These are phyloP conservation scores for Lycodopsis pacificus DNA, from an alignment of 2,797 vertebrate species.

Conservation along the genomic window DNA sequence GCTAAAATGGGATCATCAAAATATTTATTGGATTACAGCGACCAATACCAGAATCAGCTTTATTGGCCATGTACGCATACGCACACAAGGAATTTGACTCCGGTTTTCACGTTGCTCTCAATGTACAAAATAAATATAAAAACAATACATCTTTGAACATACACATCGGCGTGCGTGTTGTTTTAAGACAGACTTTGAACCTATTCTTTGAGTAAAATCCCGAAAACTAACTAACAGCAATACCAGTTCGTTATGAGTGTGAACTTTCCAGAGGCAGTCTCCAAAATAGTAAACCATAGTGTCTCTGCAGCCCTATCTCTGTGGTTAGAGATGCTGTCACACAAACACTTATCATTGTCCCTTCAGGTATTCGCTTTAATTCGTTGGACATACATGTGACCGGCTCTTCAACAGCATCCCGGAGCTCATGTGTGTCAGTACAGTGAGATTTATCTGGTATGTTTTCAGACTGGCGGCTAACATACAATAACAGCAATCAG, in stretches of 20 bases:
- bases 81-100: too few relatives aligned
- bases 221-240: background rate
- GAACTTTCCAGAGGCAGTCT: background rate
- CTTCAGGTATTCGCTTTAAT: background rate
- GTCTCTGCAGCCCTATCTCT: background rate
- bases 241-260: background rate
- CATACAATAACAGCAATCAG: constrained; percentile 23
- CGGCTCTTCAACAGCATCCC: background rate
- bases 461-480: constrained; percentile 17
- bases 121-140: too few relatives aligned
- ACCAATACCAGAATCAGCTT: background rate
- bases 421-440: background rate
- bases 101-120: too few relatives aligned
- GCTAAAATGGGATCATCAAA: too few relatives aligned
- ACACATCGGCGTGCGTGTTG: background rate
- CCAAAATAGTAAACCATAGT: background rate
- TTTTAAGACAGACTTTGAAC: background rate
- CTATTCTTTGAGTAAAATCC: background rate
- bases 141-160: background rate
- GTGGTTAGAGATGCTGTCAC: background rate
- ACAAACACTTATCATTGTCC: background rate
- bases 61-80: too few relatives aligned
- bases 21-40: background rate
- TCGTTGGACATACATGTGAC: constrained; percentile 2
- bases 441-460: background rate